Evolutionary conservation across 2,797 vertebrate species (phyloP), one percentile per base, ranked within the genome.

Genomic region (Dermochelys coriacea): DNA sequence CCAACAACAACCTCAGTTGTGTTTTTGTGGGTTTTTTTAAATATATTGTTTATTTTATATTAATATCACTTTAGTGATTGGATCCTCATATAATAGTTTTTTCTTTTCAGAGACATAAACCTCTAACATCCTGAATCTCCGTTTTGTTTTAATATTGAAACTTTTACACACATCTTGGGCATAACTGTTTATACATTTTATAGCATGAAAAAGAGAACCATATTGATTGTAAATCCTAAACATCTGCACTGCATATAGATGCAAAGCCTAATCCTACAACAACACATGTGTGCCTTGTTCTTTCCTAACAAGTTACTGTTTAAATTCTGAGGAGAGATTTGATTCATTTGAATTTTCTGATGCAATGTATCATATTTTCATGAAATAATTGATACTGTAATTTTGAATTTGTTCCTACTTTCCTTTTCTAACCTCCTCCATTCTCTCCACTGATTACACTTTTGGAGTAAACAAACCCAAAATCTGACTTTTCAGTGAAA

Each of bases 111-210:
- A 96, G 94, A 89, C 94, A 57, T 64, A 94, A 96, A 96, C 93
- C 97, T 94, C 80, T 95, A 94, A 94, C 64, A 82, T 91, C 29
- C 80, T 85, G 85, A 96, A 83, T 96, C 91, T 93, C 61, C 97
- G 89, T 94, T 95, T 97, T 95, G 94, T 92, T 97, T 97, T 96
- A 96, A 97, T 97, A 96, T 97, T 97, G 97, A 96, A 97, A 96
- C 90, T 93, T 97, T 95, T 94, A 94, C 80, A 87, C 84, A 94
- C 79, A 93, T 95, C 91, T 71, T 95, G 91, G 86, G 91, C 85
- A 96, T 97, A 97, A 96, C 94, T 96, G 91, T 94, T 37, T 95
- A 93, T 85, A 89, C 85, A 94, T 96, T 97, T 97, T 92, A 97
- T 95, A 90, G 94, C 95, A 94, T 86, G 90, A 95, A 95, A 97